A percentile compares a stretch with the other conserved stretches of the same genome.
Conservation (phyloP, 2,888 invertebrate genomes). For the Polia nebulosa region DNA sequence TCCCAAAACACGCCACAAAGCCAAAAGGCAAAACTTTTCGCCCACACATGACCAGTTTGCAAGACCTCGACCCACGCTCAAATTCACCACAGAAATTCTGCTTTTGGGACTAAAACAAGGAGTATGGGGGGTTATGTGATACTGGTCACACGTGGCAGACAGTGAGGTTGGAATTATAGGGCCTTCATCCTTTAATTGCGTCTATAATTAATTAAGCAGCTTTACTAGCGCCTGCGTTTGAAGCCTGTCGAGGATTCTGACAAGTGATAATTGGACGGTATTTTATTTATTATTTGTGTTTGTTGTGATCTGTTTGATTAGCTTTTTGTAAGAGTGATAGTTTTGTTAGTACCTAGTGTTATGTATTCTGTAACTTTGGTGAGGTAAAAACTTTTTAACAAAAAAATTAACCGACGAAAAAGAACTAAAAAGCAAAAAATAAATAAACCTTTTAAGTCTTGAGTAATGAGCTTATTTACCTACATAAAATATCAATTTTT, state of each 20-base stretch:
- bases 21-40: slow-evolving; percentile 42
- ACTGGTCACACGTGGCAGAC: slow-evolving; percentile 65
- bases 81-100: neutral
- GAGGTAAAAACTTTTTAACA: too few species aligned
- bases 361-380: neutral
- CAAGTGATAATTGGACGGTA: slow-evolving; percentile 29
- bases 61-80: slow-evolving; percentile 4
- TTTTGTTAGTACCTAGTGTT: neutral
- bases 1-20: slow-evolving; percentile 32
- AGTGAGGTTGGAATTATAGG: slow-evolving; percentile 70
- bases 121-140: slow-evolving; percentile 24
- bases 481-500: too few species aligned
- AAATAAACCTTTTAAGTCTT: too few species aligned
- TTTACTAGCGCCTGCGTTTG: slow-evolving; percentile 68
- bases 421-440: too few species aligned
- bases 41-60: slow-evolving; percentile 16
- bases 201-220: slow-evolving; percentile 84
- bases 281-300: slow-evolving; percentile 27
- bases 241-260: slow-evolving; percentile 42
- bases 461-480: too few species aligned
- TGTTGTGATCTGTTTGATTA: slow-evolving; percentile 11
- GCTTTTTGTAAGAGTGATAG: neutral
- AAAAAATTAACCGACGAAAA: too few species aligned
- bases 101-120: slow-evolving; percentile 3
- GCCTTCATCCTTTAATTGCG: slow-evolving; percentile 76